A percentile compares a stretch with the other conserved stretches of the same genome.
Evolutionary conservation across 2,888 invertebrate genomes (phyloP).

Genomic region (Malthinus seriepunctatus): DNA sequence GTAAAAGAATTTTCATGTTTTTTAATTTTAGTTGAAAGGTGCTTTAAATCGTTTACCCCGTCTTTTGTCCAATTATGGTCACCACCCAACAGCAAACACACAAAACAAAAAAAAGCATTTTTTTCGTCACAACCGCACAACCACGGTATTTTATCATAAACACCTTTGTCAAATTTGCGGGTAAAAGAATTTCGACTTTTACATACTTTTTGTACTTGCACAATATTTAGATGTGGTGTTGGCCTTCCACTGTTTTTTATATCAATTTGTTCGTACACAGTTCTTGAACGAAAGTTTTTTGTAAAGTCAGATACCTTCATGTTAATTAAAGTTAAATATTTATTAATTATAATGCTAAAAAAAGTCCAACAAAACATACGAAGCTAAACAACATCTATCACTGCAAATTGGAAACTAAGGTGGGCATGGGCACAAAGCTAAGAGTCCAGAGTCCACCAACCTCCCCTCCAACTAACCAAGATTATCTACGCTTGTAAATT

Average conservation of each 20-base stretch:
- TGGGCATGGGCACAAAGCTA: too few relatives aligned
- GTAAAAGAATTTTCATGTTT: conserved; percentile 21
- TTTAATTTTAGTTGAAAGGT: conserved; percentile 25
- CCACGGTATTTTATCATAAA: conserved; percentile 5
- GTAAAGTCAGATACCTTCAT: too few relatives aligned
- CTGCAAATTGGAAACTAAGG: too few relatives aligned
- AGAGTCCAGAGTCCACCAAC: too few relatives aligned
- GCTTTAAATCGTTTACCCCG: conserved; percentile 7
- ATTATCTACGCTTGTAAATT: too few relatives aligned
- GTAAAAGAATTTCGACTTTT: conserved; percentile 4
- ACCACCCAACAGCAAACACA: conserved; percentile 34
- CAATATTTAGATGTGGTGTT: conserved; percentile 4
- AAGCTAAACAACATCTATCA: too few relatives aligned
- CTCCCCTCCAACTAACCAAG: too few relatives aligned
- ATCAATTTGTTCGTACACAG: too few relatives aligned
- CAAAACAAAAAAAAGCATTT: conserved; percentile 35
- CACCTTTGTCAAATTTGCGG: conserved; percentile 10
- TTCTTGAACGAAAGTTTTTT: too few relatives aligned
- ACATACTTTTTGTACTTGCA: conserved; percentile 4
- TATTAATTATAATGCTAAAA: too few relatives aligned
- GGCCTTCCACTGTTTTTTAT: conserved; percentile 2
- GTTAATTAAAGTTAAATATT: too few relatives aligned
- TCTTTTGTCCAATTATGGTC: conserved; percentile 6
- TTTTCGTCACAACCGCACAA: conserved; percentile 5
- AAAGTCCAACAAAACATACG: too few relatives aligned